Conservation (phyloP, 2,797 vertebrate species). For the Anisognathus igniventris region DNA sequence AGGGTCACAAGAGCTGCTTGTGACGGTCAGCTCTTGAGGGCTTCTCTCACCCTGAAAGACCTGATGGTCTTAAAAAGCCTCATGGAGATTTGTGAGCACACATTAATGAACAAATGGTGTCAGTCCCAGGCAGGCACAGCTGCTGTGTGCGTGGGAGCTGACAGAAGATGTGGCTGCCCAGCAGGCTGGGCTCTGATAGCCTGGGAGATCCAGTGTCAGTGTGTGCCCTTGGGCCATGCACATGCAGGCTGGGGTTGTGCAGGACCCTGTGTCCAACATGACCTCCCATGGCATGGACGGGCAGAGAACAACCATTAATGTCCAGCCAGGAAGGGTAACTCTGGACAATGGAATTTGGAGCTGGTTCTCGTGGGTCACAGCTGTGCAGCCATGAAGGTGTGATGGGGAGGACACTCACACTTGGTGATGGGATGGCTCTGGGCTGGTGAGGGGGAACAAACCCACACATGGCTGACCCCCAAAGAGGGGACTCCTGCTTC, state of each 20-base stretch:
- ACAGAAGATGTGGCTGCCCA: conserved; percentile 11
- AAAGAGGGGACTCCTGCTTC: neutral
- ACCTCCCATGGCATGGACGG: neutral
- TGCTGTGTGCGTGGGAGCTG: conserved; percentile 6
- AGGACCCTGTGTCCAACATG: neutral
- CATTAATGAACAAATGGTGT: neutral
- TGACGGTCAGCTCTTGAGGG: neutral
- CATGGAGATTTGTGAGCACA: neutral
- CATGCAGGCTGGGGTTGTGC: neutral
- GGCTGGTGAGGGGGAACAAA: neutral
- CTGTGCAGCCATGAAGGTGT: neutral
- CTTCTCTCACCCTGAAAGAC: neutral
- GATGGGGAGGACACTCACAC: neutral
- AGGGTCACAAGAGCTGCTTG: neutral
- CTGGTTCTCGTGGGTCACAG: neutral
- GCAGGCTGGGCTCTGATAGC: neutral
- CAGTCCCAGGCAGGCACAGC: conserved; percentile 54
- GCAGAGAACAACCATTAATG: neutral
- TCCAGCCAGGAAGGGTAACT: neutral
- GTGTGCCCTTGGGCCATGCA: neutral
- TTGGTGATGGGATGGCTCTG: neutral
- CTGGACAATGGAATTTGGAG: neutral
- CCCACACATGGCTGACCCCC: neutral
- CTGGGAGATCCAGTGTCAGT: neutral
- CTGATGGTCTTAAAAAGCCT: neutral